Evolutionary conservation across 2,797 vertebrate species (phyloP).

Genomic region (Anguilla anguilla): DNA sequence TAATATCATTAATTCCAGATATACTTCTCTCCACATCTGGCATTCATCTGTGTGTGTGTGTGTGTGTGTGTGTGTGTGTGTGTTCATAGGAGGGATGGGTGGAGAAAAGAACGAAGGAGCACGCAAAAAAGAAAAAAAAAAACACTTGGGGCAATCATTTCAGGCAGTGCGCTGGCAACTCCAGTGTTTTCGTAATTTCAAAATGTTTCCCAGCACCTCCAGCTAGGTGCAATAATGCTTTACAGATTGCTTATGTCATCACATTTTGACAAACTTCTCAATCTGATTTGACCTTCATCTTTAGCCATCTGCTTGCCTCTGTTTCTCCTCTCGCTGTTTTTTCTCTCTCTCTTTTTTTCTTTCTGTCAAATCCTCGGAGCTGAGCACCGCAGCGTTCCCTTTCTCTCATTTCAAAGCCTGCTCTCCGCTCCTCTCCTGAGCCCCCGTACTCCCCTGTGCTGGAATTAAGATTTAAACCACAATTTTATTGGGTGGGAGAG

Average conservation of each 20-base stretch:
- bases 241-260: conserved; percentile 94
- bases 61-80: conserved; percentile 33
- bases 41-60: conserved; percentile 70
- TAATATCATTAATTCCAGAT: conserved; percentile 95
- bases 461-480: conserved; percentile 35
- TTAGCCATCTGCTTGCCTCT: conserved; percentile 81
- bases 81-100: conserved; percentile 42
- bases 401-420: conserved; percentile 13
- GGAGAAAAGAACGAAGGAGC: conserved; percentile 47
- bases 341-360: conserved; percentile 24
- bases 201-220: conserved; percentile 88
- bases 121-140: conserved; percentile 61
- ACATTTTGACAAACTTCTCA: conserved; percentile 96
- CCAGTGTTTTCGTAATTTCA: conserved; percentile 84
- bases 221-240: conserved; percentile 89
- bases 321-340: conserved; percentile 28
- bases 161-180: conserved; percentile 82
- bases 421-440: conserved; percentile 23
- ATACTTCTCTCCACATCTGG: conserved; percentile 83
- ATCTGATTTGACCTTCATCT: conserved; percentile 91
- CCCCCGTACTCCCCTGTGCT: not conserved
- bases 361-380: conserved; percentile 28
- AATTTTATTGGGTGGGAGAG: conserved; percentile 29
- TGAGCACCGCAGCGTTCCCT: conserved; percentile 16
- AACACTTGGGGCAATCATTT: conserved; percentile 88